Conservation (phyloP, 2,888 invertebrate species). For the Falcaria lacertinaria region DNA sequence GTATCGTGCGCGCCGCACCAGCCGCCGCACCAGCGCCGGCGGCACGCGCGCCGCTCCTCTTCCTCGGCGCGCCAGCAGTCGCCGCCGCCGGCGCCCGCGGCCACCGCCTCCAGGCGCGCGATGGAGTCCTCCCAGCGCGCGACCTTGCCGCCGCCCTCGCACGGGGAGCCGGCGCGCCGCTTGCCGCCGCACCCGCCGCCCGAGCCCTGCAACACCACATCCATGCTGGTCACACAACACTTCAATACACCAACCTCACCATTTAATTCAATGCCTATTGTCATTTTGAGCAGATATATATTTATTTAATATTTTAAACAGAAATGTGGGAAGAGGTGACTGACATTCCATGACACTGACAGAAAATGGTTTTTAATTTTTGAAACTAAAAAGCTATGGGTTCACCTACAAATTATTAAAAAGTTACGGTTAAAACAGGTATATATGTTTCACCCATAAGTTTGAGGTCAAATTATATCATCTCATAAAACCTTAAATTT, state of each 20-base stretch:
- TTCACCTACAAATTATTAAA: no score
- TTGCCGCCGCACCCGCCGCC: constrained; percentile 78
- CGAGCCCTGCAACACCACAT: constrained; percentile 66
- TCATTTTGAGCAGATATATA: background rate
- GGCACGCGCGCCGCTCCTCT: constrained; percentile 74
- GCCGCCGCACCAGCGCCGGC: constrained; percentile 79
- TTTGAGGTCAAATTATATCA: no score
- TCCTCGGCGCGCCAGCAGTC: constrained; percentile 80
- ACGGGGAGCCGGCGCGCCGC: constrained; percentile 72
- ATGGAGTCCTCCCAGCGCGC: constrained; percentile 77
- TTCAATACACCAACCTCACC: background rate
- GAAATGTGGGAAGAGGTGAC: no score
- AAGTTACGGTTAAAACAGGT: no score
- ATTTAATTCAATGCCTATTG: background rate
- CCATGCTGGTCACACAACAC: background rate
- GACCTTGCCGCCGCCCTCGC: constrained; percentile 74
- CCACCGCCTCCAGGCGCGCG: constrained; percentile 75
- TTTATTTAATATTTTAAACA: background rate
- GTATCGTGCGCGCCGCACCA: constrained; percentile 85
- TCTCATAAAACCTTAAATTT: no score
- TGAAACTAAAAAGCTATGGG: no score
- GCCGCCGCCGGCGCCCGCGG: constrained; percentile 82
- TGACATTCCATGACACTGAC: no score
- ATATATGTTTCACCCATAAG: no score
- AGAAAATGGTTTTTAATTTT: no score